phyloP scores from a whole-genome alignment of 2,113 vertebrate genomes.

The Albula glossodonta region DNA sequence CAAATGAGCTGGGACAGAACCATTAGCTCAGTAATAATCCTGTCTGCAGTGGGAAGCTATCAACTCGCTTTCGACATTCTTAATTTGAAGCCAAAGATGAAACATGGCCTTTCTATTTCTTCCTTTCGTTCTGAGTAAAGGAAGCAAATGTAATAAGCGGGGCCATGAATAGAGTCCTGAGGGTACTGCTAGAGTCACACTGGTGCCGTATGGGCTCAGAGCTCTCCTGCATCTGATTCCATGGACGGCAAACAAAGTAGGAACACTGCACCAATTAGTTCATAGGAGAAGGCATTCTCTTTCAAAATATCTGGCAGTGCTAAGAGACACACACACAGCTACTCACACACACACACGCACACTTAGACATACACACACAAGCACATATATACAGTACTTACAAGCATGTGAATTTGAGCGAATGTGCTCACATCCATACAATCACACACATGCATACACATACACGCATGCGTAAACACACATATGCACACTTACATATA shows the following conservation, averaged over 20 bases:
- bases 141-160: neutral
- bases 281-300: neutral
- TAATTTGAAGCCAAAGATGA: neutral
- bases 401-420: no score
- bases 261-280: neutral
- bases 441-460: no score
- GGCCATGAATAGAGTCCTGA: neutral
- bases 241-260: neutral
- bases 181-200: neutral
- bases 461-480: no score
- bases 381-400: no score
- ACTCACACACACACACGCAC: neutral
- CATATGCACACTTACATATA: no score
- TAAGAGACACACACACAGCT: neutral
- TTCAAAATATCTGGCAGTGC: conserved; percentile 1
- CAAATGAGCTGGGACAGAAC: neutral
- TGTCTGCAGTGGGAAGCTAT: neutral
- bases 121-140: neutral
- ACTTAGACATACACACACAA: no score
- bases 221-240: neutral
- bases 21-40: neutral
- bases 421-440: no score
- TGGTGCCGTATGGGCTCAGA: neutral
- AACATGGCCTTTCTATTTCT: neutral
- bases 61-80: neutral